These are phyloP conservation scores for Ditylenchus weischeri DNA, from an alignment of 2,888 invertebrate species.

Conservation along the genomic window DNA sequence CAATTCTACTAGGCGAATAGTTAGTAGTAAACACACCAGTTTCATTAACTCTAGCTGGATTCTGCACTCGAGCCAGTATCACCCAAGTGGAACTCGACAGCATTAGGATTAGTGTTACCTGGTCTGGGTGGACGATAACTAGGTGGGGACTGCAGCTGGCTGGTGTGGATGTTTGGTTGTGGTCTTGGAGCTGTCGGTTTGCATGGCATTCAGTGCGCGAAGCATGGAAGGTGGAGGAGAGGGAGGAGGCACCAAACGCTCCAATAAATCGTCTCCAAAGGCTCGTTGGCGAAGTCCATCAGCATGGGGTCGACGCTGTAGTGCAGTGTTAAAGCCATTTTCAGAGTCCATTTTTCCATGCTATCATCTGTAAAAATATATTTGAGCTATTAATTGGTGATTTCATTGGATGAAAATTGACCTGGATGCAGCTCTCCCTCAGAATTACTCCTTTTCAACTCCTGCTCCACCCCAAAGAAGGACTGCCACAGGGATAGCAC, in stretches of 20 bases:
- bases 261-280: background rate
- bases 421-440: background rate
- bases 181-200: background rate
- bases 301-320: background rate
- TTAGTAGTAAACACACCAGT: too few relatives aligned
- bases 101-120: too few relatives aligned
- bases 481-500: conserved; percentile 51
- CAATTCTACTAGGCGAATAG: too few relatives aligned
- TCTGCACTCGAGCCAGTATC: too few relatives aligned
- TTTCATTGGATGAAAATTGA: background rate
- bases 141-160: too few relatives aligned
- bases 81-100: too few relatives aligned
- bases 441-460: conserved; percentile 48
- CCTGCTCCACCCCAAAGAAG: conserved; percentile 44
- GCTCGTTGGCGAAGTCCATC: background rate
- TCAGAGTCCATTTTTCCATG: background rate
- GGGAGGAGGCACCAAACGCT: background rate
- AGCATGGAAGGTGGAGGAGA: background rate
- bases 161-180: conserved; percentile 1
- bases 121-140: too few relatives aligned
- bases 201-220: background rate
- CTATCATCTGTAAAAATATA: background rate
- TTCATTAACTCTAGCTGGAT: too few relatives aligned
- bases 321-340: background rate
- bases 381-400: background rate